Evolutionary conservation across 2,888 invertebrate genomes (phyloP).

Genomic region (Drosophila algonquin): DNA sequence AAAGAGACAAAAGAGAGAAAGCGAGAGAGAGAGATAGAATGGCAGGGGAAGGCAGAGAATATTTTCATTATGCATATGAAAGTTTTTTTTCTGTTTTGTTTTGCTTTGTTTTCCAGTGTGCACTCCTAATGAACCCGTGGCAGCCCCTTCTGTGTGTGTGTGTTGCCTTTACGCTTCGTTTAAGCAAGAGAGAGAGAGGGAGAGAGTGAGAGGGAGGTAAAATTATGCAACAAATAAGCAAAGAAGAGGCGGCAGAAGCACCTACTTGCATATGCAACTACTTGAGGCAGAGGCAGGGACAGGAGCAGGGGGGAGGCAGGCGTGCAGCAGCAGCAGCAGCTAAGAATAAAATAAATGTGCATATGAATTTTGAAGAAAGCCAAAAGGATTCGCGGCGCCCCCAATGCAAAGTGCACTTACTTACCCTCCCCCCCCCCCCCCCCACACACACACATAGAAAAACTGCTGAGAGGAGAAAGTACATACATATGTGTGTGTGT

Average conservation of each 20-base stretch:
- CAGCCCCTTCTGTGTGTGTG: too few species aligned
- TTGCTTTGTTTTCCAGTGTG: not conserved
- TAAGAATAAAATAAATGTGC: conserved; percentile 75
- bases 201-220: conserved; percentile 1
- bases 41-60: not conserved
- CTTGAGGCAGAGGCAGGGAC: conserved; percentile 12
- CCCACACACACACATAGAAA: conserved; percentile 1
- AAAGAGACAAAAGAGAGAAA: not conserved
- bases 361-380: conserved; percentile 77
- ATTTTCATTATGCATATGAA: conserved; percentile 51
- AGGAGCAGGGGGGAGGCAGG: not conserved
- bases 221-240: conserved; percentile 49
- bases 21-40: not conserved
- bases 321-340: conserved; percentile 16
- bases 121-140: conserved; percentile 47
- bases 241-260: conserved; percentile 30
- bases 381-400: conserved; percentile 62
- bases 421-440: conserved; percentile 44
- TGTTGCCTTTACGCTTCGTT: conserved; percentile 50
- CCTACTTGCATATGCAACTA: conserved; percentile 65
- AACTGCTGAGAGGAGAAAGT: not conserved
- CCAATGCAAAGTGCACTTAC: conserved; percentile 65
- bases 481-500: too few species aligned
- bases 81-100: not conserved
- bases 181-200: not conserved